phyloP scores from a whole-genome alignment of 2,113 vertebrate genomes.

The Piliocolobus tephrosceles region DNA sequence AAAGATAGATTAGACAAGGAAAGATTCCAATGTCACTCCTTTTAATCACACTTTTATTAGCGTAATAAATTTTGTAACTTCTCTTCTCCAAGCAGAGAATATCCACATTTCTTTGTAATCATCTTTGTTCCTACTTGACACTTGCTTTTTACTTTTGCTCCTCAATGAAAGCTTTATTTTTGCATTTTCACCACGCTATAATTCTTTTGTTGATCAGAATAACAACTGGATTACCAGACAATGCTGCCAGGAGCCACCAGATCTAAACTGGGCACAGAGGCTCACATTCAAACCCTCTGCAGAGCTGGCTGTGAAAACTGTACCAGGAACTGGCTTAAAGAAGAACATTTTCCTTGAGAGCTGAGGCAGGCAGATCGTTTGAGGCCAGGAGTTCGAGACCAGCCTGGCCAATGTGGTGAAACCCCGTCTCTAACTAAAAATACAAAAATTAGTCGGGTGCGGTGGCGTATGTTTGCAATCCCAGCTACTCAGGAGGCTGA shows the following conservation, averaged over 20 bases:
- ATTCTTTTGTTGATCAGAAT: background rate
- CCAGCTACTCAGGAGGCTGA: too few relatives aligned
- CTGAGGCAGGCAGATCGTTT: too few relatives aligned
- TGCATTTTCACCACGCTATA: background rate
- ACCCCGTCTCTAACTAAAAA: too few relatives aligned
- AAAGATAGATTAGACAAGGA: background rate
- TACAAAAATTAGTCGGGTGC: too few relatives aligned
- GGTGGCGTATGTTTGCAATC: too few relatives aligned
- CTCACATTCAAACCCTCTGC: background rate
- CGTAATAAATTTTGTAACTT: background rate
- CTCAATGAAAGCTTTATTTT: background rate
- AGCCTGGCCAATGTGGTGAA: too few relatives aligned
- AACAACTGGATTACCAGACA: accelerated
- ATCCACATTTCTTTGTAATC: background rate
- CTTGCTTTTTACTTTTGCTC: background rate
- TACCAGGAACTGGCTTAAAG: background rate
- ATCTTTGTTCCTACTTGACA: background rate
- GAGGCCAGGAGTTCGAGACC: too few relatives aligned
- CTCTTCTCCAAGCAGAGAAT: background rate
- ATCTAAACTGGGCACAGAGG: background rate
- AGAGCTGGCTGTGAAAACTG: background rate
- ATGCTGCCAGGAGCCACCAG: background rate
- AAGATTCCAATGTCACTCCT: background rate
- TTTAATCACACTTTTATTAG: background rate
- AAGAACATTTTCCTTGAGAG: background rate